Evolutionary conservation across 1,140 invertebrate species (phyloP).

Genomic region (Maconellicoccus hirsutus): DNA sequence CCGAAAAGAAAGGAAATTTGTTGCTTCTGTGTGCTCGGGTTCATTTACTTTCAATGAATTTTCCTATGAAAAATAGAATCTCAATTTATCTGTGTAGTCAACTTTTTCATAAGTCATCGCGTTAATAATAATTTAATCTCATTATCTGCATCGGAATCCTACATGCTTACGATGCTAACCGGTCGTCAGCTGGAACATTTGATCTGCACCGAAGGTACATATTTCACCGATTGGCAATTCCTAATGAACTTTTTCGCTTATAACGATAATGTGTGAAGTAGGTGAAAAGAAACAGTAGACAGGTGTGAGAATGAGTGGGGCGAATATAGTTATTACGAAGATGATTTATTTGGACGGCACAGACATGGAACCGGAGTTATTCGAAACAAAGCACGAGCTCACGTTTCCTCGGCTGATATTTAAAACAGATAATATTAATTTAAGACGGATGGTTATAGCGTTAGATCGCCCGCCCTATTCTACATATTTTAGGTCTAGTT

Average conservation of each 20-base stretch:
- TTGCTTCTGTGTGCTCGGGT: too few species aligned
- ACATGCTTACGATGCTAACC: neutral
- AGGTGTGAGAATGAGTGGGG: constrained; percentile 20
- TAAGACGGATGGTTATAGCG: constrained; percentile 14
- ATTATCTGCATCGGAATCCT: neutral
- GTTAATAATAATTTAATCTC: neutral
- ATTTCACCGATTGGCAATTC: neutral
- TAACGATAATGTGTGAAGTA: neutral
- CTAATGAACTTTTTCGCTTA: neutral
- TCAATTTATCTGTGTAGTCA: too few species aligned
- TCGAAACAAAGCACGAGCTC: constrained; percentile 14
- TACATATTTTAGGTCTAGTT: constrained; percentile 15
- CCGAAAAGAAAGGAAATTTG: too few species aligned
- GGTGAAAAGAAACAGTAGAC: constrained; percentile 4
- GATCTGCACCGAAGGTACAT: neutral
- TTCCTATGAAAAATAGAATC: too few species aligned
- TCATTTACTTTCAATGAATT: too few species aligned
- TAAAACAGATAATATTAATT: constrained; percentile 19
- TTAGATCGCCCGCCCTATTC: constrained; percentile 16
- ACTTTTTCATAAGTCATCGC: too few species aligned
- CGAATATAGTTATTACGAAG: constrained; percentile 12
- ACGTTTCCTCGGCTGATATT: constrained; percentile 17
- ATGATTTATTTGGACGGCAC: constrained; percentile 18
- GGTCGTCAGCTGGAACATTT: neutral
- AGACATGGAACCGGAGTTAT: neutral